Evolutionary conservation across 2,113 vertebrate genomes (phyloP).

Genomic region (Phoenicopterus ruber): DNA sequence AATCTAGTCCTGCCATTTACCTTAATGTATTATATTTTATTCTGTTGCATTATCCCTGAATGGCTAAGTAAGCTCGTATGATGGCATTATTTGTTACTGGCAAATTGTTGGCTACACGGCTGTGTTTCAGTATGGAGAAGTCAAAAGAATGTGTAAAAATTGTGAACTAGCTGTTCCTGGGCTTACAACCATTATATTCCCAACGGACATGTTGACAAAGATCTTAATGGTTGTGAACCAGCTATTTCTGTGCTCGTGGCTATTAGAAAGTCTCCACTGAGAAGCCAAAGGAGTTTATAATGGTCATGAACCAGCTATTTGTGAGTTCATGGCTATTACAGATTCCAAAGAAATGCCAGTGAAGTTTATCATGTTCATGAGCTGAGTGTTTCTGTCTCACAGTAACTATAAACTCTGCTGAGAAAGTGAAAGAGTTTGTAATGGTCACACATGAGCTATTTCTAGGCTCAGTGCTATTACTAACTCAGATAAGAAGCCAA

Average conservation of each 20-base stretch:
- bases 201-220: constrained; percentile 8
- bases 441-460: constrained; percentile 50
- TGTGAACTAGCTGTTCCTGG: background rate
- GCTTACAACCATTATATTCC: constrained; percentile 24
- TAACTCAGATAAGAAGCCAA: constrained; percentile 36
- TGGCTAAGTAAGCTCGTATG: background rate
- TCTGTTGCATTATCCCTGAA: background rate
- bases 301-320: constrained; percentile 31
- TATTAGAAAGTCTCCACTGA: constrained; percentile 28
- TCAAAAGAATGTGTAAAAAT: background rate
- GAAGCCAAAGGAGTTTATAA: constrained; percentile 49
- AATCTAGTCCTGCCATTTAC: background rate
- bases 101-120: background rate
- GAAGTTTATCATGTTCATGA: constrained; percentile 32
- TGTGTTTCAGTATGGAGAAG: background rate
- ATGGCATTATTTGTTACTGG: background rate
- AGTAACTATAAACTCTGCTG: constrained; percentile 22
- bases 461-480: constrained; percentile 20
- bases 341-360: background rate
- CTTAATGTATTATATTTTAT: background rate
- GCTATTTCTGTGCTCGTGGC: constrained; percentile 33
- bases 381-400: constrained; percentile 1
- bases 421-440: constrained; percentile 41
- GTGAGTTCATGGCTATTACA: constrained; percentile 31
- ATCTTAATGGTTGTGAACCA: constrained; percentile 32